Evolutionary conservation across 2,113 vertebrate genomes (phyloP), one percentile per base, ranked within the genome.

Genomic region (Megaceryle maxima): DNA sequence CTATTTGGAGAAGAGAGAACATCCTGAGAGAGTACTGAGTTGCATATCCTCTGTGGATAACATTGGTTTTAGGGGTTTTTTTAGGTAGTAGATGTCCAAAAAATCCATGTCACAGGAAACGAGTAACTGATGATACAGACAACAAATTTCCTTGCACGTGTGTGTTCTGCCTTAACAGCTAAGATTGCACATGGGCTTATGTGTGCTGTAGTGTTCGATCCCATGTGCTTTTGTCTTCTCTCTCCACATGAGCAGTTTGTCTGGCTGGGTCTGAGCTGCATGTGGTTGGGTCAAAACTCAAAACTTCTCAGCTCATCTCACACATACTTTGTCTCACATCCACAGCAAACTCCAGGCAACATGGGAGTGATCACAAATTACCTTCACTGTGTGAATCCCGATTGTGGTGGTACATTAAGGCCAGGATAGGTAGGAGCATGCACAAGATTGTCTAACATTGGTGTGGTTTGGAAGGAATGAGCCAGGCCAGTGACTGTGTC

Each of bases 371-470:
- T 51, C 10, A 16, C 43, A 50, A 7, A 5, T 31, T 9, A 1
- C 29, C 16, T 57, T 22, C 37, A 7, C 33, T 8, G 24, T 2
- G 0, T 4, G 13, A 51, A 41, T 70, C 28, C 11, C 57, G 51
- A 1, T 1, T 4, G 16, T 9, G 15, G 39, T 60, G 79, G 35
- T 57, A 7, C 3, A 0, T 8, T 24, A 7, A 44, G 70, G 57
- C 22, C 26, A 29, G 29, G 41, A 3, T 11, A 37, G 67, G 28
- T 43, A 31, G 25, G 16, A 46, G 5, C 0, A 1, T 6, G 22
- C 5, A 5, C 10, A 29, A 22, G 29, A 1, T 5, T 26, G 2
- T 44, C 48, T 11, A 17, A 19, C 2, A 3, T 19, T 1, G 9
- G 5, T 16, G 9, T 17, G 10, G 7, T n/a, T 63, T 60, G 41